These are phyloP conservation scores for Coelopa frigida DNA, from an alignment of 1,140 invertebrate genomes.

Conservation along the genomic window DNA sequence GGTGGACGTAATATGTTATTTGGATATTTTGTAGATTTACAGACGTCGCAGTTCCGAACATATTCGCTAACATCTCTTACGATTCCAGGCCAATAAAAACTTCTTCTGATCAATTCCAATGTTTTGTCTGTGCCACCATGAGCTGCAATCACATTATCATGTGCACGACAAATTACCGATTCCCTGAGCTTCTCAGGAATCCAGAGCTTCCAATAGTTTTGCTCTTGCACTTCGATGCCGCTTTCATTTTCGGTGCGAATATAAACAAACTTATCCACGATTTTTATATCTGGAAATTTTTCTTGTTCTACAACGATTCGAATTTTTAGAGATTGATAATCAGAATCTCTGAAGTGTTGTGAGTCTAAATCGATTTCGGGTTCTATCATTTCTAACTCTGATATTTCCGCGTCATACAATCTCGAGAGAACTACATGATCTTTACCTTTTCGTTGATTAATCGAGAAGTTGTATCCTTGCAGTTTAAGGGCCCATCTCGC, in stretches of 20 bases:
- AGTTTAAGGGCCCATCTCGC: slow-evolving; percentile 4
- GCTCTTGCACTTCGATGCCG: not conserved
- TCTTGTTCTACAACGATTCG: not conserved
- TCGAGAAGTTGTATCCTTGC: not conserved
- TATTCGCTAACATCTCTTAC: slow-evolving; percentile 5
- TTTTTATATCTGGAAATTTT: slow-evolving; percentile 8
- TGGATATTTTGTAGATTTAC: slow-evolving; percentile 7
- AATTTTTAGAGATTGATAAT: not conserved
- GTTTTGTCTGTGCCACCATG: slow-evolving; percentile 13
- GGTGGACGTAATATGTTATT: slow-evolving; percentile 3
- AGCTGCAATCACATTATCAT: not conserved
- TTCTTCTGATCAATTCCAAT: slow-evolving; percentile 1
- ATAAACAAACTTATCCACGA: slow-evolving; percentile 6
- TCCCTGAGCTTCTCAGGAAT: not conserved
- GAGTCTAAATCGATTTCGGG: slow-evolving; percentile 7
- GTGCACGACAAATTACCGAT: not conserved
- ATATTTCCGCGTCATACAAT: slow-evolving; percentile 17
- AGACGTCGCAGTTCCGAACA: slow-evolving; percentile 10
- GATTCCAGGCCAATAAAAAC: slow-evolving; percentile 11
- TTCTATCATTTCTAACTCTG: not conserved
- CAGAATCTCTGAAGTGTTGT: not conserved
- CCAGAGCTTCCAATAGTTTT: slow-evolving; percentile 11
- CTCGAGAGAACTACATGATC: slow-evolving; percentile 10
- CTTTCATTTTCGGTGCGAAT: slow-evolving; percentile 1
- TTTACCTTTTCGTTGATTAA: slow-evolving; percentile 5